Conservation (phyloP, 2,888 invertebrate genomes). For the Neria commutata region DNA sequence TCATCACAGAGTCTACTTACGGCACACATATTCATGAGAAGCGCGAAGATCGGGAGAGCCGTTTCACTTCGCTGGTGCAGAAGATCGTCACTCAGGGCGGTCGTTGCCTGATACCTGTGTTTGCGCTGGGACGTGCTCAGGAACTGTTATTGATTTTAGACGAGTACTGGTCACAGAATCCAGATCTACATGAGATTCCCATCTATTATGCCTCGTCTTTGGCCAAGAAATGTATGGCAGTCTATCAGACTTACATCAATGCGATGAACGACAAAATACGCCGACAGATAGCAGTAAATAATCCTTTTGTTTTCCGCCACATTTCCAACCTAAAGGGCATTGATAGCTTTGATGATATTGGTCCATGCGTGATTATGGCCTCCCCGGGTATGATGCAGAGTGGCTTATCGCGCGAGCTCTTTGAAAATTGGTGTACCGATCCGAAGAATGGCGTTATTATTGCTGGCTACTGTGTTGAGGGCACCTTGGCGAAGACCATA, state of each 20-base stretch:
- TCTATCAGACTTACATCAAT: slow-evolving; percentile 99
- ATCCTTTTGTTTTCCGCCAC: slow-evolving; percentile 98
- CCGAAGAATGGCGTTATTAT: slow-evolving; percentile 98
- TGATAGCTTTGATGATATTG: slow-evolving; percentile 99
- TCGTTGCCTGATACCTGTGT: slow-evolving; percentile 96
- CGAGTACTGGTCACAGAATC: slow-evolving; percentile 94
- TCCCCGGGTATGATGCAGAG: slow-evolving; percentile 99
- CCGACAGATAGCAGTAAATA: slow-evolving; percentile 95
- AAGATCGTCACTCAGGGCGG: slow-evolving; percentile 98
- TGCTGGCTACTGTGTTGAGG: slow-evolving; percentile 94
- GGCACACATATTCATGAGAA: slow-evolving; percentile 99
- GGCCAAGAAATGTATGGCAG: slow-evolving; percentile 99
- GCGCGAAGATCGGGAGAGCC: slow-evolving; percentile 91
- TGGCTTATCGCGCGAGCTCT: slow-evolving; percentile 94
- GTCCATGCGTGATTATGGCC: slow-evolving; percentile 99
- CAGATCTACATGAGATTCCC: slow-evolving; percentile 89
- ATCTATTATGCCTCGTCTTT: slow-evolving; percentile 99
- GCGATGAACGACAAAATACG: slow-evolving; percentile 99
- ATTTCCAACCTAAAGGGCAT: slow-evolving; percentile 93
- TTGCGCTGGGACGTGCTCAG: slow-evolving; percentile 97
- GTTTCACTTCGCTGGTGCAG: slow-evolving; percentile 92
- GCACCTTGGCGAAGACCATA: slow-evolving; percentile 89
- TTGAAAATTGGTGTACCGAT: slow-evolving; percentile 99
- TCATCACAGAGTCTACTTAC: slow-evolving; percentile 98
- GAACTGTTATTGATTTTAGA: slow-evolving; percentile 93